These are phyloP conservation scores for Heterodera schachtii DNA, from an alignment of 1,140 invertebrate species.

Conservation along the genomic window DNA sequence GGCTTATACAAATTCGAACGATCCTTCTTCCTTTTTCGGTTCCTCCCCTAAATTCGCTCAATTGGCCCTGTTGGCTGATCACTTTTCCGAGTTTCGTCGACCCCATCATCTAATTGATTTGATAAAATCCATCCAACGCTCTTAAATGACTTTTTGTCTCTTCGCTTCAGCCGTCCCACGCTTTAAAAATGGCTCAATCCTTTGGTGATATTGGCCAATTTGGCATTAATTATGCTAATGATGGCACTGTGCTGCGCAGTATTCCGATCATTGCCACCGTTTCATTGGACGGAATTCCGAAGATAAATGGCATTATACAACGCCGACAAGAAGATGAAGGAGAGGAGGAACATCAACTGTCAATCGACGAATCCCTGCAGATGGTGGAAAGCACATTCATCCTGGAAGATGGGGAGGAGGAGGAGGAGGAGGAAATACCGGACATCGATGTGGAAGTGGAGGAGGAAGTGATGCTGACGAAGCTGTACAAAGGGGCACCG, in stretches of 20 bases:
- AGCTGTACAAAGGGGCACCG: slow-evolving; percentile 3
- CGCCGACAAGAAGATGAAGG: not conserved
- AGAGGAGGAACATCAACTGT: not conserved
- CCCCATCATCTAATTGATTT: not conserved
- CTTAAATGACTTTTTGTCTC: not conserved
- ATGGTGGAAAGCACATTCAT: not conserved
- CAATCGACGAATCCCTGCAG: not conserved
- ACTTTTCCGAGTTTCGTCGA: too few relatives aligned
- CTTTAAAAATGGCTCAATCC: not conserved
- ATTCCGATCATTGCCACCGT: slow-evolving; percentile 25
- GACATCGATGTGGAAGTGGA: slow-evolving; percentile 14
- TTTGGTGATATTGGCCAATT: not conserved
- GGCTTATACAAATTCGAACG: not conserved
- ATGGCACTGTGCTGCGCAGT: not conserved
- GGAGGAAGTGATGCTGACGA: slow-evolving; percentile 8
- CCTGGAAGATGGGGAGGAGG: not conserved
- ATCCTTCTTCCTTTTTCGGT: too few relatives aligned
- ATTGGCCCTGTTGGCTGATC: too few relatives aligned
- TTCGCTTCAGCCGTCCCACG: not conserved
- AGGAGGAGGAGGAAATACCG: not conserved
- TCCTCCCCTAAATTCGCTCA: too few relatives aligned
- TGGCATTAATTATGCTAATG: not conserved
- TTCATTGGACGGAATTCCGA: not conserved
- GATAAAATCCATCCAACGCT: too few relatives aligned
- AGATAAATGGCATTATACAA: not conserved